Evolutionary conservation across 2,888 invertebrate genomes (phyloP).

Genomic region (Sminthurinus aureus): DNA sequence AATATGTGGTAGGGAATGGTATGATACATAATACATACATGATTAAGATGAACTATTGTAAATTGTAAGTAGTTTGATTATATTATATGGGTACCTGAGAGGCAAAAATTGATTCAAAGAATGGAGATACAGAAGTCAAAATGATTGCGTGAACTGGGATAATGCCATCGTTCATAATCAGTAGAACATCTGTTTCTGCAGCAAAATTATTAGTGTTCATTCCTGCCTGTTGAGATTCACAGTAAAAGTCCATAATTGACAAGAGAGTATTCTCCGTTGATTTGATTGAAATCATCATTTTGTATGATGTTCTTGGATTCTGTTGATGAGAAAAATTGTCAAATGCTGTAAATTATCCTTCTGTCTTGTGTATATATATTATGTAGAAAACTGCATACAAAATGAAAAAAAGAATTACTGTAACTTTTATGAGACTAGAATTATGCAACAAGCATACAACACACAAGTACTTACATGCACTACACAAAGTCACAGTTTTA

Average conservation of each 20-base stretch:
- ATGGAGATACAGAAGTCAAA: background rate
- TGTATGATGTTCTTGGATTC: background rate
- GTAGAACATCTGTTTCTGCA: background rate
- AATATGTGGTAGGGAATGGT: too few relatives aligned
- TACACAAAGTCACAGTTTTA: too few relatives aligned
- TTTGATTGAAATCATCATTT: background rate
- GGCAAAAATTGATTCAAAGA: background rate
- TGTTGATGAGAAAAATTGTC: background rate
- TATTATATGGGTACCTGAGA: background rate
- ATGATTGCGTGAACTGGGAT: background rate
- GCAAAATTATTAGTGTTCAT: background rate
- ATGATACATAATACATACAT: too few relatives aligned
- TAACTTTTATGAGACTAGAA: too few relatives aligned
- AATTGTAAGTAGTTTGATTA: too few relatives aligned
- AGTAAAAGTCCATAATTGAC: background rate
- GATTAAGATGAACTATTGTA: too few relatives aligned
- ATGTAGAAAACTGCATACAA: too few relatives aligned
- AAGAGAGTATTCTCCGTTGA: background rate
- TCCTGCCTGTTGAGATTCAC: background rate
- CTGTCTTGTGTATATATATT: too few relatives aligned
- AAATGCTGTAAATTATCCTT: too few relatives aligned
- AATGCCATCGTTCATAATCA: background rate
- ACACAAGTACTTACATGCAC: too few relatives aligned
- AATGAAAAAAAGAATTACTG: too few relatives aligned
- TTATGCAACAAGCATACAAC: too few relatives aligned